A percentile compares a stretch with the other conserved stretches of the same genome.
These are phyloP conservation scores for Aix galericulata DNA, from an alignment of 2,113 vertebrate species.

Conservation along the genomic window DNA sequence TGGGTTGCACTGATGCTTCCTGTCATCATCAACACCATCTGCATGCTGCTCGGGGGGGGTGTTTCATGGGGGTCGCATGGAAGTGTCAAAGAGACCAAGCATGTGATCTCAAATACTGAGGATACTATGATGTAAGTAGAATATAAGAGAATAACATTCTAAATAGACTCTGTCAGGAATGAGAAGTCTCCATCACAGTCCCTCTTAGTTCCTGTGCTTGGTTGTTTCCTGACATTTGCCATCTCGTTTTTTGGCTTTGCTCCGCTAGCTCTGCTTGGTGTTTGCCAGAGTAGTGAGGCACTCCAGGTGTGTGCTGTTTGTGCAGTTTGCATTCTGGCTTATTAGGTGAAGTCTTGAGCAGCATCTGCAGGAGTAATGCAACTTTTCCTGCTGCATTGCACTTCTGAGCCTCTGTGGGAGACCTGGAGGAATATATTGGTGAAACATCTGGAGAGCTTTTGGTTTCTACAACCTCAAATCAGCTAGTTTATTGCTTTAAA, in stretches of 20 bases:
- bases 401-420: not conserved
- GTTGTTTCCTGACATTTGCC: not conserved
- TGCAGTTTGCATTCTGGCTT: not conserved
- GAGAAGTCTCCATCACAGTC: not conserved
- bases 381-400: not conserved
- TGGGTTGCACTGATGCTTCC: conserved; percentile 2
- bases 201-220: not conserved
- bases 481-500: not conserved
- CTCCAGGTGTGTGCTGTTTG: not conserved
- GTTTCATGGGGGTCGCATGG: not conserved
- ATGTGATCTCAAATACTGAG: not conserved
- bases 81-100: not conserved
- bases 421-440: not conserved
- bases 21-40: not conserved
- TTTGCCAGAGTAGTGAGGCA: not conserved
- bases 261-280: rapidly evolving
- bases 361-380: not conserved
- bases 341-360: not conserved
- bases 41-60: rapidly evolving
- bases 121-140: rapidly evolving
- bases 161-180: not conserved
- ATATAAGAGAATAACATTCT: not conserved
- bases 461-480: not conserved
- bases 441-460: not conserved
- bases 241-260: not conserved